phyloP scores from a whole-genome alignment of 2,113 vertebrate species.

The Setophaga coronata region DNA sequence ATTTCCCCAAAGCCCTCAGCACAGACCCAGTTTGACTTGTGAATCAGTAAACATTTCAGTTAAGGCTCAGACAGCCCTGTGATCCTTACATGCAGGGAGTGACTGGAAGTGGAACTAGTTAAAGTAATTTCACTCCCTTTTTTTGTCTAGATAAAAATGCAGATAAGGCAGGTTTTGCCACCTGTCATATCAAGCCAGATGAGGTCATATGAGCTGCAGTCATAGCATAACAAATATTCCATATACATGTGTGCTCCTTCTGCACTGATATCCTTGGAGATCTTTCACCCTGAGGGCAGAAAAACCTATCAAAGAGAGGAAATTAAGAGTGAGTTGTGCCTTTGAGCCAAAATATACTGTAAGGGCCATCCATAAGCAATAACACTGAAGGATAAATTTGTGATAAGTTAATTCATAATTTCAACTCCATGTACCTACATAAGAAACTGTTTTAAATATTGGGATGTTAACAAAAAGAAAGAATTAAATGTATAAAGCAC shows the following conservation, averaged over 20 bases:
- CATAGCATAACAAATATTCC: background rate
- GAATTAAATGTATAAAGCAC: background rate
- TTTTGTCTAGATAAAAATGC: background rate
- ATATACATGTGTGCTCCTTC: background rate
- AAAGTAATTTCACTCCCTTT: background rate
- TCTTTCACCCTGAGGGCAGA: background rate
- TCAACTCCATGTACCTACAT: background rate
- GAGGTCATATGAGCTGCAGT: background rate
- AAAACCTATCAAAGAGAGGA: slow-evolving; percentile 10
- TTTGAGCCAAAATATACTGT: background rate
- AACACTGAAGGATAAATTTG: background rate
- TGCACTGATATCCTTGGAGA: background rate
- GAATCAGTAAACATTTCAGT: background rate
- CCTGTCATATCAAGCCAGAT: background rate
- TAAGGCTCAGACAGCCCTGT: background rate
- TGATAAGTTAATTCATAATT: background rate
- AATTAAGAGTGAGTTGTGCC: background rate
- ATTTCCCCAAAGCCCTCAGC: background rate
- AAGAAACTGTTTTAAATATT: background rate
- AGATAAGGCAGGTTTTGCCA: background rate
- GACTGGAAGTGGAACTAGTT: background rate
- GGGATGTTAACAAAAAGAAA: background rate
- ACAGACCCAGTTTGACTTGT: background rate
- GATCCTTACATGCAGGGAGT: background rate
- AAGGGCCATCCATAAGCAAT: background rate